A percentile compares a stretch with the other conserved stretches of the same genome.
phyloP scores from a whole-genome alignment of 2,113 vertebrate genomes.

The Potamarius usumacintae region DNA sequence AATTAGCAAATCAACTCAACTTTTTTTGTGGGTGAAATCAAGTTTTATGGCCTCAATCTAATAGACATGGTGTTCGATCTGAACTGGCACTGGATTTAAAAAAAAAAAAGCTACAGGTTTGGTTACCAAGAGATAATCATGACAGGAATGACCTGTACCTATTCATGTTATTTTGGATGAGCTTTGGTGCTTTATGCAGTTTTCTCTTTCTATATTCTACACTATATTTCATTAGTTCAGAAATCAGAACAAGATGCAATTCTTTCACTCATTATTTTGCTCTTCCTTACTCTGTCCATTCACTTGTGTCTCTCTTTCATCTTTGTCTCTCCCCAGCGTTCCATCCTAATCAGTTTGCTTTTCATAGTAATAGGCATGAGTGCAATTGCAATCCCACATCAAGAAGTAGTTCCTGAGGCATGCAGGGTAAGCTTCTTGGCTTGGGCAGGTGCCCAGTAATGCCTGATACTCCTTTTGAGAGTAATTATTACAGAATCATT shows the following conservation, averaged over 20 bases:
- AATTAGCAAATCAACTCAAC: background rate
- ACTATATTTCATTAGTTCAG: slow-evolving; percentile 41
- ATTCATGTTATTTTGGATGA: background rate
- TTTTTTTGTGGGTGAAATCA: background rate
- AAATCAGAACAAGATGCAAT: slow-evolving; percentile 20
- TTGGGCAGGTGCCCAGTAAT: slow-evolving; percentile 36
- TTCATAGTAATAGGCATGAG: slow-evolving; percentile 37
- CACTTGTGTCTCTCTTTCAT: slow-evolving; percentile 18
- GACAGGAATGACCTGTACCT: background rate
- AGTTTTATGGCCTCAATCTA: background rate
- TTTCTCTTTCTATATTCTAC: slow-evolving; percentile 4
- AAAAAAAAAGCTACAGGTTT: background rate
- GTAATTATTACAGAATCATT: background rate
- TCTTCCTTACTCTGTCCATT: background rate
- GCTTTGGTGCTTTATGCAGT: background rate
- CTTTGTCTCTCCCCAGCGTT: slow-evolving; percentile 11
- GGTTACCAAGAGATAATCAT: background rate
- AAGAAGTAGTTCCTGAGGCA: slow-evolving; percentile 49
- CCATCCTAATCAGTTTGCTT: slow-evolving; percentile 26
- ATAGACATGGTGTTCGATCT: background rate
- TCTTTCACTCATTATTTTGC: slow-evolving; percentile 33
- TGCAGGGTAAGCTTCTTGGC: slow-evolving; percentile 50
- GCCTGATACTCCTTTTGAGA: slow-evolving; percentile 19
- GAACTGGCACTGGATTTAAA: background rate
- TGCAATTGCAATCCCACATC: slow-evolving; percentile 16